Evolutionary conservation across 2,888 invertebrate species (phyloP), one percentile per base, ranked within the genome.

Genomic region (Rosalia funebris): DNA sequence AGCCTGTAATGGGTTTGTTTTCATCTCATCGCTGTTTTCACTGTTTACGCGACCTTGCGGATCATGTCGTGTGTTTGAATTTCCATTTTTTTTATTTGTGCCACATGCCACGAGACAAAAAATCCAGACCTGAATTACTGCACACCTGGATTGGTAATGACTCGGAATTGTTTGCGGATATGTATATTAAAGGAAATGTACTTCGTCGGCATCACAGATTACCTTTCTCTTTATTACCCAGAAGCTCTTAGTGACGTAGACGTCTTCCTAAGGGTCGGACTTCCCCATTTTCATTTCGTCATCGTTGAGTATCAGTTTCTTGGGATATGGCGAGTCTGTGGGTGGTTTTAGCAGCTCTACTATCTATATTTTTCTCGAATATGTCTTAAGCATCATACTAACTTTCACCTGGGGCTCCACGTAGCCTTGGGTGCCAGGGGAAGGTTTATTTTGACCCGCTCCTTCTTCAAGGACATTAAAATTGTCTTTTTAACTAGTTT

Each of bases 141-240:
- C n/a, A n/a, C n/a, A n/a, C n/a, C n/a, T n/a, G n/a, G n/a, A n/a
- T n/a, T n/a, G n/a, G n/a, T n/a, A n/a, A n/a, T n/a, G n/a, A n/a
- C n/a, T n/a, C n/a, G n/a, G n/a, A n/a, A n/a, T n/a, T n/a, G n/a
- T n/a, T n/a, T n/a, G n/a, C n/a, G n/a, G n/a, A n/a, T n/a, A n/a
- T n/a, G n/a, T n/a, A n/a, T n/a, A n/a, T n/a, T n/a, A n/a, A n/a
- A n/a, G n/a, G n/a, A n/a, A n/a, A n/a, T n/a, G 64, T 50, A 61
- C 84, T 74, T 87, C 87, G 69, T 87, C 88, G 3, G 90, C 90
- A 79, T 91, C 90, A 87, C 89, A 91, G 66, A 90, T 90, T 2
- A 90, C 86, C 81, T 90, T 90, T 65, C 87, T 88, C 74, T 90
- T 91, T 19, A 91, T 89, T 14, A 90, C 83, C 70, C 90, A 79